A percentile compares a stretch with the other conserved stretches of the same genome.
Conservation (phyloP, 2,888 invertebrate species). For the Artemia sinica region DNA sequence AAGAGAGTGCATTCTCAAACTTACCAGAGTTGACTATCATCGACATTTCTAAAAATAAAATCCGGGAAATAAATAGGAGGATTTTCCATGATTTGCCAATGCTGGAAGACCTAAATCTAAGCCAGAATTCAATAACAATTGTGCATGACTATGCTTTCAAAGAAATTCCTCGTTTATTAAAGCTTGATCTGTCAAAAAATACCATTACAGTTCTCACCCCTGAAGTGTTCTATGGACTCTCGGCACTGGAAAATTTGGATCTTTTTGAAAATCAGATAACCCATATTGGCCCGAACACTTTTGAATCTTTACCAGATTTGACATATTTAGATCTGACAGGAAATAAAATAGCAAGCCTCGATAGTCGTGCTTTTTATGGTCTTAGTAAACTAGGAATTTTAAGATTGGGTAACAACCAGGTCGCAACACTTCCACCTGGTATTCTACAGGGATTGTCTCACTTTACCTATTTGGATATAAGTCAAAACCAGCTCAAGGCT, state of each 20-base stretch:
- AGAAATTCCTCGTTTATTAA: not conserved
- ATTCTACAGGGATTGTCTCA: not conserved
- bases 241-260: not conserved
- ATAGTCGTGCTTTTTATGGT: not conserved
- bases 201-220: constrained; percentile 9
- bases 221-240: constrained; percentile 3
- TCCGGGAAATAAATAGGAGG: not conserved
- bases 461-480: not conserved
- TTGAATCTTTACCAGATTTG: not conserved
- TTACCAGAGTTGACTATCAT: not conserved
- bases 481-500: not conserved
- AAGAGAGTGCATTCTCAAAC: not conserved
- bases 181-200: not conserved
- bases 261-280: not conserved
- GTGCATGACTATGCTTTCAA: constrained; percentile 2
- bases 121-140: not conserved
- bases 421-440: not conserved
- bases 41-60: not conserved
- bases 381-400: not conserved
- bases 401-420: not conserved
- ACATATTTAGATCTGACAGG: not conserved
- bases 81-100: not conserved
- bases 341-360: not conserved
- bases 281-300: not conserved
- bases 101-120: not conserved